Conservation (phyloP, 2,888 invertebrate genomes). For the Parascotia fuliginaria region DNA sequence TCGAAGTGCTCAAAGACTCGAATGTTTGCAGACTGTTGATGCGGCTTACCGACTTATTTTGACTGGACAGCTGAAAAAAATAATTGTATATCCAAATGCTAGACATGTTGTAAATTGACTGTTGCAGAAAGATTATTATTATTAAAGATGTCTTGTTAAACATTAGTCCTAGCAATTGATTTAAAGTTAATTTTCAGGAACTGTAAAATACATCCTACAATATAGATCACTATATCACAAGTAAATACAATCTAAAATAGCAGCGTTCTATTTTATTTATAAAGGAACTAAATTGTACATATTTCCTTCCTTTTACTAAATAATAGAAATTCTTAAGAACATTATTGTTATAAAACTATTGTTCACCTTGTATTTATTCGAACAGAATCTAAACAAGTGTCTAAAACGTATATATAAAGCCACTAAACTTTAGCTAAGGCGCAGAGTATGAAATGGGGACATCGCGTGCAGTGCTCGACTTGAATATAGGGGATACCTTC, state of each 20-base stretch:
- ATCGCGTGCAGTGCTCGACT: constrained; percentile 30
- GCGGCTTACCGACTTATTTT: too few species aligned
- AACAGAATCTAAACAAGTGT: constrained; percentile 22
- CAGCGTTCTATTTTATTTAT: not conserved
- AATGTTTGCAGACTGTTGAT: too few species aligned
- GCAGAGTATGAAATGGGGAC: constrained; percentile 31
- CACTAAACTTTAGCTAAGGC: constrained; percentile 17
- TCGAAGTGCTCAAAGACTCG: too few species aligned
- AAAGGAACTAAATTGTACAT: not conserved
- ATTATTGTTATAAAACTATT: not conserved
- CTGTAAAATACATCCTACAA: not conserved
- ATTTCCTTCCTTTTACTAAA: not conserved
- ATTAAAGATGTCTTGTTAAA: too few species aligned
- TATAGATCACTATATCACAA: not conserved
- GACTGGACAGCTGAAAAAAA: too few species aligned
- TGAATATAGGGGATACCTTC: constrained; percentile 19
- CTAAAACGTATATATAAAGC: constrained; percentile 25
- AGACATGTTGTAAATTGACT: too few species aligned
- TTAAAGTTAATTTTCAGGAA: too few species aligned
- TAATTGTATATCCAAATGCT: too few species aligned
- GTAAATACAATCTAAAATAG: not conserved
- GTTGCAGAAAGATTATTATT: too few species aligned
- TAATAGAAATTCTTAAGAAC: not conserved
- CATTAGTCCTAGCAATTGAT: too few species aligned
- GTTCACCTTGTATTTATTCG: constrained; percentile 17